Evolutionary conservation across 2,888 invertebrate species (phyloP).

Genomic region (Himalopsyche tibetana): DNA sequence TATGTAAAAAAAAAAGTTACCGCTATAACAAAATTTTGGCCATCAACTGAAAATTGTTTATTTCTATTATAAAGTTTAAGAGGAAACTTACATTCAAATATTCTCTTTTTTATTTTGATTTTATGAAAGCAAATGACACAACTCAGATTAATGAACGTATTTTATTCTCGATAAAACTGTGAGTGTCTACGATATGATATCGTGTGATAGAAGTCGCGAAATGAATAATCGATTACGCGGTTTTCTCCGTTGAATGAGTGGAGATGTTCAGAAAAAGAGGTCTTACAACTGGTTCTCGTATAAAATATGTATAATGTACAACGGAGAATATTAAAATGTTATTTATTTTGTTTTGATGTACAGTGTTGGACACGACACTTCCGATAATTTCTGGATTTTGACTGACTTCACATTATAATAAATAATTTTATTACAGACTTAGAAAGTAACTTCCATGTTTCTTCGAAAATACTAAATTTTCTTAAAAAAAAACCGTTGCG

Average conservation of each 20-base stretch:
- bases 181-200: too few relatives aligned
- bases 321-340: background rate
- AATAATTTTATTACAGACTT: too few relatives aligned
- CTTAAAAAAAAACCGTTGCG: too few relatives aligned
- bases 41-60: background rate
- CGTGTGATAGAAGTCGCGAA: background rate
- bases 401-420: too few relatives aligned
- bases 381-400: too few relatives aligned
- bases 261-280: constrained; percentile 3
- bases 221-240: background rate
- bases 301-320: background rate
- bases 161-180: too few relatives aligned
- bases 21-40: background rate
- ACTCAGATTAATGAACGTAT: too few relatives aligned
- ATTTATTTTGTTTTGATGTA: background rate
- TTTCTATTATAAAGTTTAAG: background rate
- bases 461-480: too few relatives aligned
- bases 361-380: background rate
- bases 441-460: too few relatives aligned
- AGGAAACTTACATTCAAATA: too few relatives aligned
- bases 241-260: background rate
- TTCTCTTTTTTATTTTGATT: too few relatives aligned
- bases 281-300: background rate
- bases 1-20: background rate
- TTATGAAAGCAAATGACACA: too few relatives aligned